Evolutionary conservation across 2,113 vertebrate species (phyloP), one percentile per base, ranked within the genome.

Genomic region (Sphaerodactylus townsendi): DNA sequence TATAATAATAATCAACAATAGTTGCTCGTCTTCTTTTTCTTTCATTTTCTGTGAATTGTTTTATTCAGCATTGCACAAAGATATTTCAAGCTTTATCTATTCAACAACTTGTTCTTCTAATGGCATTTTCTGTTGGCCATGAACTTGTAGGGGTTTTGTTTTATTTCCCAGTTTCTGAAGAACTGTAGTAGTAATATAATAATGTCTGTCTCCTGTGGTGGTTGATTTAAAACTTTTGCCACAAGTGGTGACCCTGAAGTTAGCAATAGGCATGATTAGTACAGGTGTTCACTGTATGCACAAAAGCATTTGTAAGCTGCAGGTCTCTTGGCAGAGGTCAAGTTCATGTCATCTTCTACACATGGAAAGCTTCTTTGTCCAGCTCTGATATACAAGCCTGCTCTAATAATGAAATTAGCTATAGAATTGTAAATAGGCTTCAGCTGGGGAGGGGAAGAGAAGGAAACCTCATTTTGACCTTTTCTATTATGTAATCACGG

Each of bases 151-250:
- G 14, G 33, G n/a, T 11, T 28, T 46, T 50, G 25, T 79, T 75
- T 35, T 68, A 56, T 48, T 75, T 80, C 62, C 64, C 50, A 82
- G 79, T 70, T 37, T 66, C 64, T 35, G 80, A 88, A 53, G 62
- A 73, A n/a, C 73, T 90, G 76, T 81, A 80, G 10, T 73, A 70
- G 83, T 76, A 89, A 79, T 66, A 88, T 56, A 89, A 86, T 79
- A 65, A 82, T 85, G 85, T 82, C 87, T 87, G 80, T 92, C 90
- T 82, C 82, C 90, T 90, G 90, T 81, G 71, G 85, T 81, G 88
- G 74, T 88, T 92, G 89, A 92, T 93, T 93, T 91, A 90, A 93
- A 93, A 92, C 92, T 83, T 94, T 90, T 92, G 90, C 91, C 91
- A 89, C 78, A 76, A 88, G 86, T 78, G 74, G 59, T 91, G 89